Percentiles rank a stretch among this genome's conserved stretches.
phyloP scores from a whole-genome alignment of 2,797 vertebrate species.

The Lindbergichthys nudifrons region DNA sequence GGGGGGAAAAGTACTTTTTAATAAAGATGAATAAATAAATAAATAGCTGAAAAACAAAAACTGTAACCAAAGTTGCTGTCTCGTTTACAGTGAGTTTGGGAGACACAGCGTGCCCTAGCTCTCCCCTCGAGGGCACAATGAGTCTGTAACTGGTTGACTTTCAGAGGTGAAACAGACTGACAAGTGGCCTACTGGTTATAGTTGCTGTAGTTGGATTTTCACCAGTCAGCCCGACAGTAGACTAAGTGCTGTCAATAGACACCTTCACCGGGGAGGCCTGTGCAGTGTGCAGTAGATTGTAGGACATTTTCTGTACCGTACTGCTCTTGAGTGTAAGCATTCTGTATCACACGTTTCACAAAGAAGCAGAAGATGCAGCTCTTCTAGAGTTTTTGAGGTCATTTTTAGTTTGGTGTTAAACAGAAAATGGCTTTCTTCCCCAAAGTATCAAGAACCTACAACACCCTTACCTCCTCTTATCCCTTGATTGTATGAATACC shows the following conservation, averaged over 20 bases:
- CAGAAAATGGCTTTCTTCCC: conserved; percentile 97
- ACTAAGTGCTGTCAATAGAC: conserved; percentile 91
- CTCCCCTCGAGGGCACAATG: conserved; percentile 84
- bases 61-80: conserved; percentile 99
- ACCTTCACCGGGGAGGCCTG: conserved; percentile 93
- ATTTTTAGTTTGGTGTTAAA: conserved; percentile 98
- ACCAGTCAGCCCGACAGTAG: conserved; percentile 91
- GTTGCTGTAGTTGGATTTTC: conserved; percentile 88
- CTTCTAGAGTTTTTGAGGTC: conserved; percentile 94
- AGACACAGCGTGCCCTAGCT: conserved; percentile 89
- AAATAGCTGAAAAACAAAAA: conserved; percentile 89
- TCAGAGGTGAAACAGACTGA: conserved; percentile 91
- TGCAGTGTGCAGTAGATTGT: conserved; percentile 99
- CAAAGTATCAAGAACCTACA: conserved; percentile 99
- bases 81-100: conserved; percentile 99
- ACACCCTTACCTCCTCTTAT: conserved; percentile 99
- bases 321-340: conserved; percentile 96
- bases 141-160: conserved; percentile 81
- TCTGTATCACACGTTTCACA: conserved; percentile 93
- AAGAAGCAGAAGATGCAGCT: conserved; percentile 85
- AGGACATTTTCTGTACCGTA: conserved; percentile 97
- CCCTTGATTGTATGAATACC: conserved; percentile 99
- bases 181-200: conserved; percentile 90
- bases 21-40: conserved; percentile 88
- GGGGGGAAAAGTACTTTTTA: conserved; percentile 91